These are phyloP conservation scores for Saccopteryx bilineata DNA, from an alignment of 2,113 vertebrate species.

Conservation along the genomic window DNA sequence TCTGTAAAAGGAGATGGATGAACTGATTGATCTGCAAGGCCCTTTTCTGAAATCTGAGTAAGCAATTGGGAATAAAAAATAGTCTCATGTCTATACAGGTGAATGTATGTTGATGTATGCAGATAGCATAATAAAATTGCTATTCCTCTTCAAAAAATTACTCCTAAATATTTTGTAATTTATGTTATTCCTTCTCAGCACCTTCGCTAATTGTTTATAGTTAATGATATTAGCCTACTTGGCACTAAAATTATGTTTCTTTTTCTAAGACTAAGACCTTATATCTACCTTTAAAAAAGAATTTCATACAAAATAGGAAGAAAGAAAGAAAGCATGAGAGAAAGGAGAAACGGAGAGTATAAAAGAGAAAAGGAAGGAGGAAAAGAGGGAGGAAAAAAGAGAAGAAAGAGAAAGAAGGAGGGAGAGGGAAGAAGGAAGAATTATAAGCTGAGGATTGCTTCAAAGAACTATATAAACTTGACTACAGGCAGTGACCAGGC, in stretches of 20 bases:
- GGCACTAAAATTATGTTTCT: slow-evolving; percentile 20
- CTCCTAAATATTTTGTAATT: slow-evolving; percentile 58
- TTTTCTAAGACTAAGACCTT: slow-evolving; percentile 36
- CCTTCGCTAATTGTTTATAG: slow-evolving; percentile 55
- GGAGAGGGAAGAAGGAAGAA: neutral
- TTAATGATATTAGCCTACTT: slow-evolving; percentile 55
- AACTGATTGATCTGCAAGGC: neutral
- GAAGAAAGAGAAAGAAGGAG: neutral
- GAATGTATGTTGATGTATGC: slow-evolving; percentile 20
- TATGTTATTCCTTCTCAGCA: slow-evolving; percentile 40
- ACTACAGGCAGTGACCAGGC: no score
- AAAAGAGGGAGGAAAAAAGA: neutral
- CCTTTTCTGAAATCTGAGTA: neutral
- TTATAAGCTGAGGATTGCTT: neutral
- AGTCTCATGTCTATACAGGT: neutral
- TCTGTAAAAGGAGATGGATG: neutral
- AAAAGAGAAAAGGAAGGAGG: no score
- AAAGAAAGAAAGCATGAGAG: neutral
- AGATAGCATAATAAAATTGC: slow-evolving; percentile 41
- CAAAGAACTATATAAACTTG: neutral
- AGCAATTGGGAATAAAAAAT: neutral
- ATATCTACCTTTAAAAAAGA: neutral
- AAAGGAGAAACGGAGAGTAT: neutral
- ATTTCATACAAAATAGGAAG: neutral
- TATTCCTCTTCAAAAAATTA: slow-evolving; percentile 60